These are phyloP conservation scores for Salarias fasciatus DNA, from an alignment of 2,797 vertebrate species.

Conservation along the genomic window DNA sequence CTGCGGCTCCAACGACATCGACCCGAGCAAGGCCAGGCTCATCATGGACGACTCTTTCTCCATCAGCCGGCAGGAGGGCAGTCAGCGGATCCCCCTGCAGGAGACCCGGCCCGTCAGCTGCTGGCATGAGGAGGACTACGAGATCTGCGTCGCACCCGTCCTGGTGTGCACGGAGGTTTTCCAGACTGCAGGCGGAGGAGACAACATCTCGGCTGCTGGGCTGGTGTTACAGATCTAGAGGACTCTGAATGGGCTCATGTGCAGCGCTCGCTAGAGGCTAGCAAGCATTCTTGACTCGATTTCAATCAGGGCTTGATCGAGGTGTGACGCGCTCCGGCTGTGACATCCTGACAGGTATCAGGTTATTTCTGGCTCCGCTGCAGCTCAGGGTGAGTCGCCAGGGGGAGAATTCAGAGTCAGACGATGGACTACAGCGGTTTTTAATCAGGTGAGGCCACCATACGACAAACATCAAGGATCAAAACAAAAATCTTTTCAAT, in stretches of 20 bases:
- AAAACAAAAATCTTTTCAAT: no score
- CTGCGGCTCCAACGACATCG: slow-evolving; percentile 86
- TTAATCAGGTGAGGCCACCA: slow-evolving; percentile 10
- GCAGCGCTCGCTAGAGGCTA: slow-evolving; percentile 20
- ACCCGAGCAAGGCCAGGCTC: slow-evolving; percentile 86
- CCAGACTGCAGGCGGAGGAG: slow-evolving; percentile 89
- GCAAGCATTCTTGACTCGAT: slow-evolving; percentile 43
- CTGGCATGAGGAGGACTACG: slow-evolving; percentile 85
- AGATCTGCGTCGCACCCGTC: slow-evolving; percentile 88
- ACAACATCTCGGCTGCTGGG: slow-evolving; percentile 89
- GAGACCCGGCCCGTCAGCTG: slow-evolving; percentile 86
- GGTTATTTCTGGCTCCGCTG: slow-evolving; percentile 22
- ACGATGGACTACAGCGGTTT: slow-evolving; percentile 39
- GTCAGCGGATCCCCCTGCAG: slow-evolving; percentile 84
- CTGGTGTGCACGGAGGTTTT: slow-evolving; percentile 90
- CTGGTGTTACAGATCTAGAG: slow-evolving; percentile 87
- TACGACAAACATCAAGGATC: no score
- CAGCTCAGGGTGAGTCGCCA: slow-evolving; percentile 17
- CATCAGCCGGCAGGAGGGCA: slow-evolving; percentile 83
- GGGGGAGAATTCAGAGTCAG: slow-evolving; percentile 38
- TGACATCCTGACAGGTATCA: slow-evolving; percentile 19
- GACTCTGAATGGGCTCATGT: slow-evolving; percentile 7
- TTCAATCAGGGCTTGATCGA: no score
- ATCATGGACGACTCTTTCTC: slow-evolving; percentile 91
- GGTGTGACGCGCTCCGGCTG: slow-evolving; percentile 32